These are phyloP conservation scores for Caenorhabditis doughertyi DNA, from an alignment of 2,888 invertebrate genomes.

Conservation along the genomic window DNA sequence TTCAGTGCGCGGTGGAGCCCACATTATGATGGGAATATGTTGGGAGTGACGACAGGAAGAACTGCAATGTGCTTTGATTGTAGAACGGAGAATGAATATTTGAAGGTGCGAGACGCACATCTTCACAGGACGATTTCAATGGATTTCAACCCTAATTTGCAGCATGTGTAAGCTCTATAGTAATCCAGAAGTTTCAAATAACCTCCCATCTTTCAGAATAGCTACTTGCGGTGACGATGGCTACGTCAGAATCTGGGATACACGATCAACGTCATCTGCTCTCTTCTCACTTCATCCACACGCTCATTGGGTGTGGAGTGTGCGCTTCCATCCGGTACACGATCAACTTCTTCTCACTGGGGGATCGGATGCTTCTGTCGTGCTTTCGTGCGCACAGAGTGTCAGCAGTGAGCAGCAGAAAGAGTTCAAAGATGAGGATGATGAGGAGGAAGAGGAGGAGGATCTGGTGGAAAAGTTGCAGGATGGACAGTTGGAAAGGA, in stretches of 20 bases:
- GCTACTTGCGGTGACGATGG: conserved; percentile 97
- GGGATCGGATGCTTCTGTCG: conserved; percentile 94
- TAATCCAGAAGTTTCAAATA: background rate
- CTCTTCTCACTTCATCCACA: conserved; percentile 87
- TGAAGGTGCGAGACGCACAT: conserved; percentile 92
- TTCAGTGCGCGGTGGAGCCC: conserved; percentile 93
- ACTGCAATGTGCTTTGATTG: conserved; percentile 61
- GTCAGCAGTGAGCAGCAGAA: conserved; percentile 68
- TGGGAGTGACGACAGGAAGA: conserved; percentile 86
- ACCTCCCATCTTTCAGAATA: conserved; percentile 85
- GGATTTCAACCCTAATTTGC: conserved; percentile 96
- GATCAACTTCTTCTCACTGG: conserved; percentile 95
- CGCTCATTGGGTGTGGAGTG: conserved; percentile 84
- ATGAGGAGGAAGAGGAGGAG: conserved; percentile 65
- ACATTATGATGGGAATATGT: conserved; percentile 91
- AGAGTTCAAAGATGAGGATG: conserved; percentile 46
- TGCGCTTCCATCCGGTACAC: conserved; percentile 92
- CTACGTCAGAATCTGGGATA: conserved; percentile 96
- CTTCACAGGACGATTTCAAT: conserved; percentile 92
- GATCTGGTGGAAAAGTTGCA: conserved; percentile 83
- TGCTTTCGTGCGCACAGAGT: conserved; percentile 86
- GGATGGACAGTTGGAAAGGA: conserved; percentile 88
- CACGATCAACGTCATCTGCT: conserved; percentile 87
- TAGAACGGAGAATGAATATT: conserved; percentile 86
- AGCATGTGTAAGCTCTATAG: conserved; percentile 60